Evolutionary conservation across 2,797 vertebrate genomes (phyloP), one percentile per base, ranked within the genome.

Genomic region (Spheniscus humboldti): DNA sequence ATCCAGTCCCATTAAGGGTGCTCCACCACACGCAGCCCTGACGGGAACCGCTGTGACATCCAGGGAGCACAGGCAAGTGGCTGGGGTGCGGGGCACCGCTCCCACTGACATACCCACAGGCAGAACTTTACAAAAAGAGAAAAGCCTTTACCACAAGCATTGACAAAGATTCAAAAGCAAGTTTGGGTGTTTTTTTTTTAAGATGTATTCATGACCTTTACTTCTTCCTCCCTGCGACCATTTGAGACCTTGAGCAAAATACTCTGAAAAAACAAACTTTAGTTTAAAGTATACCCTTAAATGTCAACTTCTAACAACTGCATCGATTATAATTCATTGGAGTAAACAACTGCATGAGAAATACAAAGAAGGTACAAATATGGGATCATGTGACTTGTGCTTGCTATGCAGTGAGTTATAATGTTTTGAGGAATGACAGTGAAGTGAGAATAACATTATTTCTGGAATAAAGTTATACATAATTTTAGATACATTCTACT

Each of bases 1-100:
- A 18, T 37, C 45, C 31, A 25, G 28, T 20, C 39, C 62, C 71
- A n/a, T 43, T n/a, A 79, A 8, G 56, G 43, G 19, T 0, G 1
- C 23, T 13, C 37, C 27, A 22, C 25, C 39, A 17, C 0, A 4
- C 1, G 0, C 19, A 59, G 37, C 27, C 43, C 62, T 68, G 62
- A 16, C 2, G 6, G 55, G 60, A 62, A 19, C 18, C 0, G 2
- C 35, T 37, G 28, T 37, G 53, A 72, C 41, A 22, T 1, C 24
- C n/a, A 23, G 35, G n/a, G 63, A 56, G n/a, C 39, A 18, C 13
- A 55, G 33, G 31, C 12, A 2, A 31, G 25, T 2, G 3, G 39
- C n/a, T 4, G 22, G 57, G n/a, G 56, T 52, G 47, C 1, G 4
- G n/a, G 31, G 22, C 81, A 66, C 24, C 0, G 3, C 53, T 55